phyloP scores from a whole-genome alignment of 1,140 invertebrate species.

The Drosophila kikkawai region DNA sequence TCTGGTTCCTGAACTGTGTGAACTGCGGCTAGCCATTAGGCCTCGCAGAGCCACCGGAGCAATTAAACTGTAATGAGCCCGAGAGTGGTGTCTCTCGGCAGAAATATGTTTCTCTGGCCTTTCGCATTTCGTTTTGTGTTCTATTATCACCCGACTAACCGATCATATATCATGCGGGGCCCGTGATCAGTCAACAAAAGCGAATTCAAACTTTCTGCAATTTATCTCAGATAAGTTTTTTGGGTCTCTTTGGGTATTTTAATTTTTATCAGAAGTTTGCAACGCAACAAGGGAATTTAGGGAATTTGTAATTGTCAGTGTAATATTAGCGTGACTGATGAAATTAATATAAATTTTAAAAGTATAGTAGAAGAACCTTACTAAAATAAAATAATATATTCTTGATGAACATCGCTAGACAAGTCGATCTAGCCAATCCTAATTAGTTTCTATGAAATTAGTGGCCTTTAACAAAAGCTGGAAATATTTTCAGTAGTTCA shows the following conservation, averaged over 20 bases:
- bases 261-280: not conserved
- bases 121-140: conserved; percentile 29
- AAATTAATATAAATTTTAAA: not conserved
- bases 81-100: conserved; percentile 11
- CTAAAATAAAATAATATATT: not conserved
- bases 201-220: conserved; percentile 60
- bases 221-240: conserved; percentile 49
- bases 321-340: too few relatives aligned
- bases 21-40: conserved; percentile 35
- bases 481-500: too few relatives aligned
- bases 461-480: not conserved
- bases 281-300: not conserved
- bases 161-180: conserved; percentile 63
- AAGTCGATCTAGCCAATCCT: not conserved
- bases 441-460: not conserved
- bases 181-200: conserved; percentile 24
- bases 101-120: not conserved
- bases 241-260: conserved; percentile 1
- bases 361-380: not conserved
- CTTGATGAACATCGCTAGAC: not conserved
- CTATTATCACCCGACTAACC: conserved; percentile 24
- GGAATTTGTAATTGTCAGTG: not conserved
- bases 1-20: conserved; percentile 29
- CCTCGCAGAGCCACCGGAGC: conserved; percentile 6
- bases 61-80: conserved; percentile 50